A percentile compares a stretch with the other conserved stretches of the same genome.
Conservation (phyloP, 2,888 invertebrate species). For the Meganola albula region DNA sequence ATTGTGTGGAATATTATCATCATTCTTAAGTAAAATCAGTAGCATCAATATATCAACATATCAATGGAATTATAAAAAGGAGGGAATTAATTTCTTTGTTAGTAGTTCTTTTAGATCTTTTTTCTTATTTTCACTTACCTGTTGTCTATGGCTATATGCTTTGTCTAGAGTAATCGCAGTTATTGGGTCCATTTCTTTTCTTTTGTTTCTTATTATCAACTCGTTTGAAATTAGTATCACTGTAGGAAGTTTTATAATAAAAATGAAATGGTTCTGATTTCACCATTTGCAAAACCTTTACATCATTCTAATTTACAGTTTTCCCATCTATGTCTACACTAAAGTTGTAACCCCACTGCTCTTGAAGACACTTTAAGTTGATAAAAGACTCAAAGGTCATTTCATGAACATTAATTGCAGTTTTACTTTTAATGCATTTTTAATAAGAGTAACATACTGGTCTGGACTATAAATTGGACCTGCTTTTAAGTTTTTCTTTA, state of each 20-base stretch:
- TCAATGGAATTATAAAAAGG: no score
- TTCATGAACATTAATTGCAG: neutral
- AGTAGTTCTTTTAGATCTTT: neutral
- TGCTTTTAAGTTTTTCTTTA: no score
- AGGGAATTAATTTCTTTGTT: neutral
- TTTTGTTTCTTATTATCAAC: neutral
- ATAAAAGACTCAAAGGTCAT: slow-evolving; percentile 6
- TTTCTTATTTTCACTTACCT: neutral
- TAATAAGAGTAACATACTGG: neutral
- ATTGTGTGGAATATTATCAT: no score
- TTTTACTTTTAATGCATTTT: neutral
- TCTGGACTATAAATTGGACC: no score
- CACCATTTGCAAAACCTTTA: neutral
- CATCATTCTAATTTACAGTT: slow-evolving; percentile 3
- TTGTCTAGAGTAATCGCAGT: neutral
- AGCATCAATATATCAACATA: no score
- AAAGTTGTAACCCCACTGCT: slow-evolving; percentile 7
- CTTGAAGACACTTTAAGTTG: slow-evolving; percentile 8
- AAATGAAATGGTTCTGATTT: neutral
- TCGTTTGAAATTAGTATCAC: neutral
- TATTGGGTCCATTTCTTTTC: neutral
- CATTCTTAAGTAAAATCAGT: no score
- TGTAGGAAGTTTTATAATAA: neutral
- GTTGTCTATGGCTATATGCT: neutral
- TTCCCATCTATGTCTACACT: slow-evolving; percentile 7